These are phyloP conservation scores for Mormyrus hasselquistii DNA, from an alignment of 2,797 vertebrate species.

Conservation along the genomic window DNA sequence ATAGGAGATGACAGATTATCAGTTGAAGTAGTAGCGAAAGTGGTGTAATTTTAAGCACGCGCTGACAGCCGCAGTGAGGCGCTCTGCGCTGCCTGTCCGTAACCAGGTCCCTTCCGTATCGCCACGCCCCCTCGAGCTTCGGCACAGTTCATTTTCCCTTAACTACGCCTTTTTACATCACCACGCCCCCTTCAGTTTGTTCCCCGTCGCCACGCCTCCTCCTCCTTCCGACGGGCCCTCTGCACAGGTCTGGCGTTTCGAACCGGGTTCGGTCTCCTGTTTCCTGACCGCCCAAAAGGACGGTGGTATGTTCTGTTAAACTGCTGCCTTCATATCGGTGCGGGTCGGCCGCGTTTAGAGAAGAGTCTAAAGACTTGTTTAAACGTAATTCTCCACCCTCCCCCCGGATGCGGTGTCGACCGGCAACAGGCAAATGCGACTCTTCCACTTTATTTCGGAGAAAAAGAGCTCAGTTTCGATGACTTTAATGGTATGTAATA, in stretches of 20 bases:
- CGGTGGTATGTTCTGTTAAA: neutral
- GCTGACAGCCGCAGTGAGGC: neutral
- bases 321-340: neutral
- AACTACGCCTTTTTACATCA: neutral
- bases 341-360: neutral
- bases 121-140: neutral
- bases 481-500: neutral
- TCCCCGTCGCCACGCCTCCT: neutral
- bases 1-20: neutral
- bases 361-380: neutral
- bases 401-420: neutral
- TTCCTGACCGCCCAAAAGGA: neutral
- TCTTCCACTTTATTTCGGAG: neutral
- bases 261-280: neutral
- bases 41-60: neutral
- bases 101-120: neutral
- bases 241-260: neutral
- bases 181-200: neutral
- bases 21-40: neutral
- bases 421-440: conserved; percentile 2
- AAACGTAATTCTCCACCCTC: neutral
- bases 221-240: neutral
- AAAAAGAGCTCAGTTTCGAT: neutral
- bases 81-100: neutral
- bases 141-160: neutral